Conservation (phyloP, 2,113 vertebrate genomes). For the Orientallactaga bullata region DNA sequence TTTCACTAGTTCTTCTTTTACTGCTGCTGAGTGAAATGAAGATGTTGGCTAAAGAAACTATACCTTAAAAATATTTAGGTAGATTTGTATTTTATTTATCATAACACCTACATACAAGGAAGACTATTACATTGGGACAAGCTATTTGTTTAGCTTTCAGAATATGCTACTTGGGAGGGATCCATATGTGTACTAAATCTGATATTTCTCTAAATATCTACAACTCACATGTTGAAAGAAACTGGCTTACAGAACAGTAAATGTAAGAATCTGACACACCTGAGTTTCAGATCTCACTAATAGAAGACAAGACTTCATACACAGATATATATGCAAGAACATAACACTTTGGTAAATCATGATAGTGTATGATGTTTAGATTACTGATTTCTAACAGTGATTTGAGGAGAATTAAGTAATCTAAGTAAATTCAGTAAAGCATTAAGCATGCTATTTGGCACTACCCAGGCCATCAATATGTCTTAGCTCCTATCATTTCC, state of each 20-base stretch:
- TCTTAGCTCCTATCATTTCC: not conserved
- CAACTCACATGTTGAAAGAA: slow-evolving; percentile 18
- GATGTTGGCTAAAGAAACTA: slow-evolving; percentile 50
- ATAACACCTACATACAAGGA: slow-evolving; percentile 25
- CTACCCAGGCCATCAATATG: fast-evolving
- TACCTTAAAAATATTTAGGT: slow-evolving; percentile 19
- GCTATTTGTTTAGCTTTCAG: slow-evolving; percentile 49
- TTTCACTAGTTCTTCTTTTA: slow-evolving; percentile 14
- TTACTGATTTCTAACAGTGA: not conserved
- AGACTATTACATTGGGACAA: not conserved
- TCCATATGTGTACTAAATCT: slow-evolving; percentile 45
- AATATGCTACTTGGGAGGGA: slow-evolving; percentile 46
- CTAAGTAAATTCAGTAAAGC: not conserved
- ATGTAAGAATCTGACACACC: not conserved
- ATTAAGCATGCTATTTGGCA: not conserved
- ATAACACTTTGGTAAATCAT: not conserved
- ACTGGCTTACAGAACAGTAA: not conserved
- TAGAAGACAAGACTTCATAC: not conserved
- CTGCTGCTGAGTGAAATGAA: slow-evolving; percentile 3
- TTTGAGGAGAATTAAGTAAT: not conserved
- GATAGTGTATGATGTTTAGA: not conserved
- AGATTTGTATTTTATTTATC: slow-evolving; percentile 61
- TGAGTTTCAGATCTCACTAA: not conserved
- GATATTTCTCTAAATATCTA: slow-evolving; percentile 47
- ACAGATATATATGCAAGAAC: fast-evolving